Evolutionary conservation across 2,113 vertebrate species (phyloP).

Genomic region (Variabilichromis moorii): DNA sequence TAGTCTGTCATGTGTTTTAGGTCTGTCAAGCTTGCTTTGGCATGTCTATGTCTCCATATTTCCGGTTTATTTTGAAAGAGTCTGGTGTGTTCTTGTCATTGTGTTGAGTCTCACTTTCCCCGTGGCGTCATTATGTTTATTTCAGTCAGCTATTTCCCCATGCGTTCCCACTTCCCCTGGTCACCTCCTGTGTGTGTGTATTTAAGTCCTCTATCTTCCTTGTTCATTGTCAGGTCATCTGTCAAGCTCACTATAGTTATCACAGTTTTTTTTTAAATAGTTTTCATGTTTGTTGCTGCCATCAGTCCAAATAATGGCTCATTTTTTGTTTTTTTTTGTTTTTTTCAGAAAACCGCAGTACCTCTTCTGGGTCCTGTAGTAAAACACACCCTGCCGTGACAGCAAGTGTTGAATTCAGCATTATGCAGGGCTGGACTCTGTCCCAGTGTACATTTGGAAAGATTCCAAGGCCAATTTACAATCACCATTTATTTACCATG

Average conservation of each 20-base stretch:
- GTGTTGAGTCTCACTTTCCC: background rate
- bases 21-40: background rate
- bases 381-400: background rate
- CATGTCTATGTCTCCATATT: background rate
- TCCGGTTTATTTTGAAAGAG: background rate
- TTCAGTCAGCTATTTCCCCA: background rate
- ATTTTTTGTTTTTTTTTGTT: accelerated
- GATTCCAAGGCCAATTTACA: background rate
- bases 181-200: background rate
- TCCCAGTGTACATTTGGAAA: background rate
- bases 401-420: background rate
- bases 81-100: background rate
- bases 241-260: background rate
- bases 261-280: background rate
- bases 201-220: background rate
- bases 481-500: background rate
- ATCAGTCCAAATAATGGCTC: background rate
- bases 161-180: background rate
- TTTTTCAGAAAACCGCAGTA: background rate
- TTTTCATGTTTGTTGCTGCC: background rate
- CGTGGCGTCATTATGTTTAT: accelerated
- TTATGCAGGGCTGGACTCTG: background rate
- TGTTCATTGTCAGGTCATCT: background rate
- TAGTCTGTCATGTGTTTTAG: background rate
- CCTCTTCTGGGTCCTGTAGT: background rate